These are phyloP conservation scores for Amiota communis DNA, from an alignment of 2,888 invertebrate species.

Conservation along the genomic window DNA sequence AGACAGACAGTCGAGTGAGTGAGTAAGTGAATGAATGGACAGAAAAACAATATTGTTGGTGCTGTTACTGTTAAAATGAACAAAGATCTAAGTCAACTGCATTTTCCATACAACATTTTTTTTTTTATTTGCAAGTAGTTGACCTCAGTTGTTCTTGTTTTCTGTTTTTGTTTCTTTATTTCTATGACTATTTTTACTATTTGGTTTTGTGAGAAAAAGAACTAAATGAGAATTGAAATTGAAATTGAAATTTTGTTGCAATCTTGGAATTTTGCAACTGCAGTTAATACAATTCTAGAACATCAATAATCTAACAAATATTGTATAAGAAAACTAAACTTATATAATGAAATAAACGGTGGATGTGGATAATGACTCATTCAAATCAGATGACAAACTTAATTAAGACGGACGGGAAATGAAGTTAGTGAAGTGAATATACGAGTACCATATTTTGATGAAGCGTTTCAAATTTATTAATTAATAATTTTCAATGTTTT, in stretches of 20 bases:
- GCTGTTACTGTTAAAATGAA: neutral
- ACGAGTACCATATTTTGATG: too few species aligned
- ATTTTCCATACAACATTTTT: constrained; percentile 11
- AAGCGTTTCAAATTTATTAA: too few species aligned
- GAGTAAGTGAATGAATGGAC: neutral
- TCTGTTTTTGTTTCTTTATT: neutral
- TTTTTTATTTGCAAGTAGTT: neutral
- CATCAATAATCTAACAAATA: too few species aligned
- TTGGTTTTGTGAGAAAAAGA: too few species aligned
- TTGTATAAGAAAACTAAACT: too few species aligned
- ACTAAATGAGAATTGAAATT: constrained; percentile 3
- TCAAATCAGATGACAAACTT: too few species aligned
- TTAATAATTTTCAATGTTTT: too few species aligned
- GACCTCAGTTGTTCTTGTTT: constrained; percentile 19
- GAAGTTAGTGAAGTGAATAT: too few species aligned
- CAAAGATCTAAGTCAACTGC: constrained; percentile 14
- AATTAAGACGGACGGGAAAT: too few species aligned
- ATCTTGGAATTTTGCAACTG: neutral
- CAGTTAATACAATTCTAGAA: neutral
- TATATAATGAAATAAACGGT: too few species aligned
- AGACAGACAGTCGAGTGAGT: neutral
- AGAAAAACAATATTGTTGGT: neutral
- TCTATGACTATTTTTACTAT: too few species aligned
- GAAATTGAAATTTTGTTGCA: constrained; percentile 11
- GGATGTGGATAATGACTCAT: too few species aligned